These are phyloP conservation scores for Lanistes nyassanus DNA, from an alignment of 1,140 invertebrate genomes.

Conservation along the genomic window DNA sequence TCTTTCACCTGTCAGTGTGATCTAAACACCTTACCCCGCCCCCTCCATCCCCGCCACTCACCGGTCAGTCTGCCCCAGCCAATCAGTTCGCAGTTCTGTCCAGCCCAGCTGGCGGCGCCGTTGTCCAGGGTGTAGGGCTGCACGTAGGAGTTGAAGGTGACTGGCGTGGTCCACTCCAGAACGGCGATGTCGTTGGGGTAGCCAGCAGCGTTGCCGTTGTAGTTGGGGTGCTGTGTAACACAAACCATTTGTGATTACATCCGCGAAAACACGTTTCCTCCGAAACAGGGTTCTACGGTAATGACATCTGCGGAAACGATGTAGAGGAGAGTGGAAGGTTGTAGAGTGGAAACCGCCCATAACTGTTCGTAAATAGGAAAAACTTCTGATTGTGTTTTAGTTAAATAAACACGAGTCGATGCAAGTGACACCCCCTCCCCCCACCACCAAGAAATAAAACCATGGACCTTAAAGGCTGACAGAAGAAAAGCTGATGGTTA, in stretches of 20 bases:
- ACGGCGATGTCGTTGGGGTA: slow-evolving; percentile 35
- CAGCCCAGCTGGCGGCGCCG: background rate
- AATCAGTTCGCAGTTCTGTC: slow-evolving; percentile 7
- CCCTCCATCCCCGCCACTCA: background rate
- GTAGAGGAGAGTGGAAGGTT: too few species aligned
- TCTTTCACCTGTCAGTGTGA: background rate
- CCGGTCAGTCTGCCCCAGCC: slow-evolving; percentile 26
- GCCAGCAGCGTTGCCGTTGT: slow-evolving; percentile 22
- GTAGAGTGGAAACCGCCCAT: too few species aligned
- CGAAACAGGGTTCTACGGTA: background rate
- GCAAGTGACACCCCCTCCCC: too few species aligned
- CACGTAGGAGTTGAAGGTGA: background rate
- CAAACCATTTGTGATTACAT: background rate
- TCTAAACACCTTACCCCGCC: background rate
- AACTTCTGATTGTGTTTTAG: background rate
- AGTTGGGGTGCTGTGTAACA: slow-evolving; percentile 24
- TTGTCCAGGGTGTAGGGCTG: slow-evolving; percentile 12
- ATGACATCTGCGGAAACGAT: too few species aligned
- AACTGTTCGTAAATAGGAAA: too few species aligned
- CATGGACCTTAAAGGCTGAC: too few species aligned
- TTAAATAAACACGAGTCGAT: too few species aligned
- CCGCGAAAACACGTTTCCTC: too few species aligned
- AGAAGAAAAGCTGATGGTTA: too few species aligned
- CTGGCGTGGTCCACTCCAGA: slow-evolving; percentile 1
- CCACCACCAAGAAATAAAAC: too few species aligned